These are phyloP conservation scores for Rhadinocentrus ornatus DNA, from an alignment of 2,797 vertebrate species.

Conservation along the genomic window DNA sequence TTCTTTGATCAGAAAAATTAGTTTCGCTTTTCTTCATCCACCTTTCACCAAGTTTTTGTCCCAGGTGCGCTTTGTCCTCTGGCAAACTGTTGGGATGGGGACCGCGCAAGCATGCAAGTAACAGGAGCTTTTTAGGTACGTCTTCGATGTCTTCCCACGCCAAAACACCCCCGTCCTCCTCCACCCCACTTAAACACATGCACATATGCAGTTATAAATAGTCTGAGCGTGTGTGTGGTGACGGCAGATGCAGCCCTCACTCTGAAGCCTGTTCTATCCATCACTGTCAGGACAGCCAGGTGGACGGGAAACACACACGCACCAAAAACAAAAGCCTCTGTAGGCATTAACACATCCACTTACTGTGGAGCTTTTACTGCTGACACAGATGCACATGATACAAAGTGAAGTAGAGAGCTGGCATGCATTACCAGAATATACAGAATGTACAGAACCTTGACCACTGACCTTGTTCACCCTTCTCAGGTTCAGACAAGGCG, in stretches of 20 bases:
- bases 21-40: conserved; percentile 23
- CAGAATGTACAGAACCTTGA: conserved; percentile 6
- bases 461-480: conserved; percentile 25
- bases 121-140: conserved; percentile 15
- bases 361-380: conserved; percentile 30
- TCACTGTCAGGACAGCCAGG: conserved; percentile 47
- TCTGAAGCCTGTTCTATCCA: conserved; percentile 37
- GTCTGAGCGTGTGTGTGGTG: conserved; percentile 11
- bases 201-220: conserved; percentile 37
- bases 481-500: background rate
- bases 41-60: conserved; percentile 44
- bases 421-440: background rate
- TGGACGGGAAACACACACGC: conserved; percentile 26
- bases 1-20: background rate
- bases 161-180: conserved; percentile 16
- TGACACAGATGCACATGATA: conserved; percentile 15
- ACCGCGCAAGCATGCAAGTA: conserved; percentile 20
- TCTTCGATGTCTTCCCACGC: conserved; percentile 19
- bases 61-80: no score
- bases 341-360: conserved; percentile 24
- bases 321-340: conserved; percentile 9
- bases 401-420: background rate
- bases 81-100: conserved; percentile 6
- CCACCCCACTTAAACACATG: background rate
- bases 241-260: conserved; percentile 41